Evolutionary conservation across 2,888 invertebrate genomes (phyloP).

Genomic region (Agrotis clavis): DNA sequence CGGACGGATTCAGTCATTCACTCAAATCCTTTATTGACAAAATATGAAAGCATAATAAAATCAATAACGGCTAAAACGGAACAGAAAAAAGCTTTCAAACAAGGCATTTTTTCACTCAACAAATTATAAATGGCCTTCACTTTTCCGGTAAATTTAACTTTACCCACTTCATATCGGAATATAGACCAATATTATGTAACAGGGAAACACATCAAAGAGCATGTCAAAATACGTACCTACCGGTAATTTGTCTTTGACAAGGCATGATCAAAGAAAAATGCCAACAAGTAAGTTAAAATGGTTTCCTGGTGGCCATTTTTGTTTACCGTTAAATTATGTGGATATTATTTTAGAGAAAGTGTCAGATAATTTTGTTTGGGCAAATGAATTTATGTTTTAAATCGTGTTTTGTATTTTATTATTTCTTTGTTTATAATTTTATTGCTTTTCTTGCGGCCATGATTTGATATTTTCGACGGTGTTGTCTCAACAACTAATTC

Average conservation of each 20-base stretch:
- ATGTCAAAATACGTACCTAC: slow-evolving; percentile 37
- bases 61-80: slow-evolving; percentile 36
- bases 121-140: slow-evolving; percentile 20
- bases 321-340: slow-evolving; percentile 5
- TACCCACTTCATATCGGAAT: slow-evolving; percentile 46
- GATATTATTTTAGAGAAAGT: neutral
- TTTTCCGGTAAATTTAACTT: slow-evolving; percentile 46
- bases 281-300: slow-evolving; percentile 36
- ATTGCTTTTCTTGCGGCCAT: neutral
- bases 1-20: neutral
- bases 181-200: slow-evolving; percentile 39
- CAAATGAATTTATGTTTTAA: neutral
- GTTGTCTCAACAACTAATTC: no score
- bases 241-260: slow-evolving; percentile 53
- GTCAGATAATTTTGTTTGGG: slow-evolving; percentile 9
- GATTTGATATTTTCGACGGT: neutral
- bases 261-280: slow-evolving; percentile 54
- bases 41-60: slow-evolving; percentile 37
- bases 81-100: slow-evolving; percentile 47
- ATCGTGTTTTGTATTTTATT: neutral
- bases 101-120: slow-evolving; percentile 17
- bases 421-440: neutral
- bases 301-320: slow-evolving; percentile 24
- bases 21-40: slow-evolving; percentile 2
- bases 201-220: slow-evolving; percentile 49